These are phyloP conservation scores for Austrolebias charrua DNA, from an alignment of 2,797 vertebrate species.

Conservation along the genomic window DNA sequence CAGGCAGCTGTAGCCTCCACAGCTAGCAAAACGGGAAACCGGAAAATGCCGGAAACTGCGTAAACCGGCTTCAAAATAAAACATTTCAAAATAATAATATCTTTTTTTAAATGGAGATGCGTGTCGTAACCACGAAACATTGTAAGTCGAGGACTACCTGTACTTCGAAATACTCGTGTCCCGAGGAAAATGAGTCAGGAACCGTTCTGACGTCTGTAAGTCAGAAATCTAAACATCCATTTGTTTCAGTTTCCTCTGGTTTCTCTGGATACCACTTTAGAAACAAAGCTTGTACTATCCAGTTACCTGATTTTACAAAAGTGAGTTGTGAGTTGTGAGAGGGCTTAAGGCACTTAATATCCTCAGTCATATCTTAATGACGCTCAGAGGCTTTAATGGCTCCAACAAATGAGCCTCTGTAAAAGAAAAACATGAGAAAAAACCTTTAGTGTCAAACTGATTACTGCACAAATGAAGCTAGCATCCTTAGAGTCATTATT, in stretches of 20 bases:
- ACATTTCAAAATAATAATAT: too few species aligned
- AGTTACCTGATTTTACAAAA: conserved; percentile 2
- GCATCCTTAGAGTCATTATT: neutral
- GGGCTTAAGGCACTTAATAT: neutral
- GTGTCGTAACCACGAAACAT: too few species aligned
- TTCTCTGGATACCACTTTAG: neutral
- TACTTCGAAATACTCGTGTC: neutral
- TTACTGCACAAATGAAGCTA: too few species aligned
- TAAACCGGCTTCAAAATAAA: too few species aligned
- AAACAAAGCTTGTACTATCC: neutral
- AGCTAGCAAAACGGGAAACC: too few species aligned
- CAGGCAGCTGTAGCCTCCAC: too few species aligned
- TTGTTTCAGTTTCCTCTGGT: neutral
- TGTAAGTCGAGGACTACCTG: too few species aligned
- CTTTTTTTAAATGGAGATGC: too few species aligned
- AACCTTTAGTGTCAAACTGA: too few species aligned
- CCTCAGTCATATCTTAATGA: neutral
- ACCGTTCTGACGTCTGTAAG: neutral
- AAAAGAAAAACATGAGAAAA: neutral
- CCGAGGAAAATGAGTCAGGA: neutral
- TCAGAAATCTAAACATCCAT: neutral
- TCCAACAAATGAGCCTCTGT: neutral
- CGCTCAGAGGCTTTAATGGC: neutral
- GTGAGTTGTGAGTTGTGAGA: neutral
- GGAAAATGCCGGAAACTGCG: too few species aligned